Percentiles rank a stretch among this genome's conserved stretches.
Evolutionary conservation across 92 coral and sea anemone species (phyloP).

Genomic region (Palythoa caribaeorum): DNA sequence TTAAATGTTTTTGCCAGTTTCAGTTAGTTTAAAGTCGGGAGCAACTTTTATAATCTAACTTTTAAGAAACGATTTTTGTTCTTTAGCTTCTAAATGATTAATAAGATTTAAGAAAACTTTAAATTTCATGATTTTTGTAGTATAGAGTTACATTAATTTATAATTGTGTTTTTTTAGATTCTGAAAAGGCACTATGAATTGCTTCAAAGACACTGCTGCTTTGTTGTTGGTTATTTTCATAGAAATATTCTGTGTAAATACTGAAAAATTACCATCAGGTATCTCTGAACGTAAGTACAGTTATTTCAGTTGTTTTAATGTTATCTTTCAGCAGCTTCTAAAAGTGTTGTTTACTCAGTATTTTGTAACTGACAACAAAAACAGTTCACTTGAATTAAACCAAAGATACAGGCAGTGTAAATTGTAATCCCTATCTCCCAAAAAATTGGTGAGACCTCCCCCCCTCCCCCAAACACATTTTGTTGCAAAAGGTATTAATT

Average conservation of each 20-base stretch:
- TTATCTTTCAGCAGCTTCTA: not conserved
- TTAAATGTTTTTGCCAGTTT: not conserved
- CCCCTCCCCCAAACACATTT: too few relatives aligned
- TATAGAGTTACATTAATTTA: not conserved
- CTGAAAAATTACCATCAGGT: constrained; percentile 68
- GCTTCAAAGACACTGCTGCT: constrained; percentile 15
- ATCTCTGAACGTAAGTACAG: constrained; percentile 77
- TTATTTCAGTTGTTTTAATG: not conserved
- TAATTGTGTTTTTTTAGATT: constrained; percentile 25
- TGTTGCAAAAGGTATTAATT: too few relatives aligned
- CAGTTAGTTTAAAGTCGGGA: not conserved
- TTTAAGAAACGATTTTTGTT: not conserved
- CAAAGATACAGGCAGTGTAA: too few relatives aligned
- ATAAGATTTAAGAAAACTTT: not conserved
- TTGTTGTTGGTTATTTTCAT: constrained; percentile 41
- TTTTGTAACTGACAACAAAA: too few relatives aligned
- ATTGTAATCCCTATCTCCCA: too few relatives aligned
- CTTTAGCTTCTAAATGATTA: not conserved
- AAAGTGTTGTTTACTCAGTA: not conserved
- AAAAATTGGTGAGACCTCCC: too few relatives aligned
- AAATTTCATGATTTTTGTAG: not conserved
- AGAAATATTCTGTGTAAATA: constrained; percentile 52
- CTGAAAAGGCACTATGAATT: constrained; percentile 42
- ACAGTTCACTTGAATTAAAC: too few relatives aligned
- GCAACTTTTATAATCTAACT: not conserved